Evolutionary conservation across 2,113 vertebrate species (phyloP).

Genomic region (Nesoenas mayeri): DNA sequence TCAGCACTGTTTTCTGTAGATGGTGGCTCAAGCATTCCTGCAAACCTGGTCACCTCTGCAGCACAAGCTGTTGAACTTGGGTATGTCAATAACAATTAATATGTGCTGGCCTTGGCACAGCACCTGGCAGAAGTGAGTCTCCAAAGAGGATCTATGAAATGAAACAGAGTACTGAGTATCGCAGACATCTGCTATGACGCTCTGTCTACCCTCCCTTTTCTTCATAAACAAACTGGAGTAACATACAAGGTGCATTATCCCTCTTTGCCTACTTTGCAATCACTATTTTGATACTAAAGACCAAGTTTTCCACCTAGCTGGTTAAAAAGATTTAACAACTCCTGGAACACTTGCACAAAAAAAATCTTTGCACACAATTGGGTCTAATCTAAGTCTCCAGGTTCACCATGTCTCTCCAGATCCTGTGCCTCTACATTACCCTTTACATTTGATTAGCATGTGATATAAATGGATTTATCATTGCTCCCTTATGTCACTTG

Average conservation of each 20-base stretch:
- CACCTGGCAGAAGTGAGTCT: not conserved
- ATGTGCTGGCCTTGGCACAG: not conserved
- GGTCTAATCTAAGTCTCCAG: not conserved
- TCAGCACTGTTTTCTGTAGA: not conserved
- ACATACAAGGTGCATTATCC: accelerated
- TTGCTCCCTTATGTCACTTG: not conserved
- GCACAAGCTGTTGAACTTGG: not conserved
- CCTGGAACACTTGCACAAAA: not conserved
- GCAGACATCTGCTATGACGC: not conserved
- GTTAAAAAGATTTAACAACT: not conserved
- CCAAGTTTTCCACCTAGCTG: not conserved
- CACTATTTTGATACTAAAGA: not conserved
- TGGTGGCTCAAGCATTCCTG: not conserved
- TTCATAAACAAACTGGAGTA: not conserved
- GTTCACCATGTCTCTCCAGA: not conserved
- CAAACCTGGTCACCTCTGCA: not conserved
- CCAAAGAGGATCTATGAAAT: not conserved
- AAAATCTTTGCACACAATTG: not conserved
- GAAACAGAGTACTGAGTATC: not conserved
- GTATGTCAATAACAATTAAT: not conserved
- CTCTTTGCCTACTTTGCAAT: not conserved
- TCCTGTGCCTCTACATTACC: not conserved
- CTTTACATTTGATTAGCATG: not conserved
- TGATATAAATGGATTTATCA: not conserved
- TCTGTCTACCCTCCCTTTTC: not conserved